Base-by-base conservation (phyloP, 1,140 invertebrate genomes). In the Neodiprion lecontei region DNA sequence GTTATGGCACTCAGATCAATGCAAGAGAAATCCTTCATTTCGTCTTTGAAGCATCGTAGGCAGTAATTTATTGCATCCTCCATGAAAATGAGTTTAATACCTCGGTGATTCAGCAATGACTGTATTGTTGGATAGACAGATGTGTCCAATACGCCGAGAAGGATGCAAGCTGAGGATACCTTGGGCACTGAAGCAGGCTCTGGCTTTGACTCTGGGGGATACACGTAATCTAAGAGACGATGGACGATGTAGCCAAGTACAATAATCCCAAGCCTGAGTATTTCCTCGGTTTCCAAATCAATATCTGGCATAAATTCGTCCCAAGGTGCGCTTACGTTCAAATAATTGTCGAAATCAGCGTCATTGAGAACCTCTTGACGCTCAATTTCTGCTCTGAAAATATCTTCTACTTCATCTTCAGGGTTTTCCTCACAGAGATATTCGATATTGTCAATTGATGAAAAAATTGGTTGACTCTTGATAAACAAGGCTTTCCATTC, bases 211-310 rank as follows among this genome's bases (percentile, higher is more conserved):
- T 88, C 85, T 72, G 85, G 83, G 2, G 90, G 89, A 82, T 92
- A 91, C 76, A 92, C 90, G 10, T 88, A 84, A 76, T 88, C 82
- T 28, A 92, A 80, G 10, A 92, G 82, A 14, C 88, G 88, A 79
- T 91, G 89, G 11, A 92, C 89, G 10, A 91, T 82, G 79, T 90
- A 88, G 0, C 91, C 91, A 49, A 91, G 80, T 53, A 91, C 85
- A 50, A 84, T 81, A 11, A 79, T 77, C 48, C 91, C 90, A 12
- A 87, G 69, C 17, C 83, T 80, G 48, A 85, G 72, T 74, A 86
- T 76, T 80, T 88, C 86, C 79, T 85, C 82, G 67, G 76, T 79
- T 76, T 85, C 77, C 5, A 77, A 61, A 67, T 76, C 75, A 2
- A 76, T 8, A 49, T 85, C 76, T 72, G 86, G 83, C 69, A 85